These are phyloP conservation scores for Fulica atra DNA, from an alignment of 2,113 vertebrate genomes.

Conservation along the genomic window DNA sequence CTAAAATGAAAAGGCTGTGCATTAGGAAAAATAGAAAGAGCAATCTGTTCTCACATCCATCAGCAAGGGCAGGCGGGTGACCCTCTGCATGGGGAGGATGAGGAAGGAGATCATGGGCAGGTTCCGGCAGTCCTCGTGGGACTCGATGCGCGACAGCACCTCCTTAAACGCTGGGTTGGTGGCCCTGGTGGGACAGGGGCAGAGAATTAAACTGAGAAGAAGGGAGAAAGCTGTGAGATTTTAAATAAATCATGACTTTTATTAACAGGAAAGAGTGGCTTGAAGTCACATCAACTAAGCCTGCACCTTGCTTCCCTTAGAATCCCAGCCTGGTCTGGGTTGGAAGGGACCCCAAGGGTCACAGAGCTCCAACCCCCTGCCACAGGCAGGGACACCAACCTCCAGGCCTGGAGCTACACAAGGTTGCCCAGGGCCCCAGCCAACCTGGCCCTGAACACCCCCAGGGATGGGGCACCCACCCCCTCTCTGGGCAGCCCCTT, in stretches of 20 bases:
- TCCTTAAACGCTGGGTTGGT: slow-evolving; percentile 91
- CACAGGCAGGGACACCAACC: too few relatives aligned
- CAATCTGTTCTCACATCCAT: slow-evolving; percentile 89
- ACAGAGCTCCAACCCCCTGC: too few relatives aligned
- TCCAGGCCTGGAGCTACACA: too few relatives aligned
- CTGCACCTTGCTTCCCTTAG: not conserved
- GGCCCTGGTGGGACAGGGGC: slow-evolving; percentile 63
- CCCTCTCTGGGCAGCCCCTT: too few relatives aligned
- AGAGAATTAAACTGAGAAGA: fast-evolving
- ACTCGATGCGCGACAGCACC: slow-evolving; percentile 85
- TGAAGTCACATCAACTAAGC: not conserved
- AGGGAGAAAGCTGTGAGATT: not conserved
- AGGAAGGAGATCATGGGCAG: slow-evolving; percentile 98
- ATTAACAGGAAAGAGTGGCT: not conserved
- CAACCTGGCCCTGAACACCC: too few relatives aligned
- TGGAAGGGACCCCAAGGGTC: too few relatives aligned
- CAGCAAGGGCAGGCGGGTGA: slow-evolving; percentile 92
- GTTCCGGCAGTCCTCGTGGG: slow-evolving; percentile 90
- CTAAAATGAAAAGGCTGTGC: not conserved
- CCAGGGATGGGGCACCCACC: too few relatives aligned
- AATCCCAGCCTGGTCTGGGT: too few relatives aligned
- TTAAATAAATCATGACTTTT: not conserved
- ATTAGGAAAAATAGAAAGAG: not conserved
- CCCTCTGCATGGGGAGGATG: slow-evolving; percentile 98
- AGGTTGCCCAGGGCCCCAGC: too few relatives aligned